Evolutionary conservation across 2,888 invertebrate genomes (phyloP).

Genomic region (Perizoma flavofasciatum): DNA sequence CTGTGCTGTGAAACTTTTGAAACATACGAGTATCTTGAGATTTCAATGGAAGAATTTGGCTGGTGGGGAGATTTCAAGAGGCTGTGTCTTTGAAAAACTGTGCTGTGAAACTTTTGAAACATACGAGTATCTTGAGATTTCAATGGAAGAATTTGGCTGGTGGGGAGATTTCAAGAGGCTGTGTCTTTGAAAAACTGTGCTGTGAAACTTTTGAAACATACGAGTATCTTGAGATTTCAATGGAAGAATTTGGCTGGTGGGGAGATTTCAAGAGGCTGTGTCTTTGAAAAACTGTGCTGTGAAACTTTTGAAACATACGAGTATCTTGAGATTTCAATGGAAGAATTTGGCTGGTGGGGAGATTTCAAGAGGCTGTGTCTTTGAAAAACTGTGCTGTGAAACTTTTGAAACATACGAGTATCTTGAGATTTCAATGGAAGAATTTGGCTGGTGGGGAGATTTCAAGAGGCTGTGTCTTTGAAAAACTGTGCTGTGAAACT

Average conservation of each 20-base stretch:
- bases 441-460: no score
- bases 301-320: conserved; percentile 15
- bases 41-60: no score
- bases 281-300: no score
- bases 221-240: conserved; percentile 12
- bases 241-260: no score
- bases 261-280: not conserved
- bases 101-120: conserved; percentile 24
- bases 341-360: no score
- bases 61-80: no score
- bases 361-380: not conserved
- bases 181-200: conserved; percentile 13
- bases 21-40: conserved; percentile 14
- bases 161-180: no score
- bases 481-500: no score
- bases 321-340: conserved; percentile 16
- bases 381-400: no score
- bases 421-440: conserved; percentile 19
- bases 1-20: no score
- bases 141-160: no score
- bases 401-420: conserved; percentile 14
- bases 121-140: conserved; percentile 10
- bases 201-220: conserved; percentile 20
- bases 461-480: not conserved
- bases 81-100: conserved; percentile 10